A percentile compares a stretch with the other conserved stretches of the same genome.
Evolutionary conservation across 2,113 vertebrate species (phyloP).

Genomic region (Oenanthe oenanthe): DNA sequence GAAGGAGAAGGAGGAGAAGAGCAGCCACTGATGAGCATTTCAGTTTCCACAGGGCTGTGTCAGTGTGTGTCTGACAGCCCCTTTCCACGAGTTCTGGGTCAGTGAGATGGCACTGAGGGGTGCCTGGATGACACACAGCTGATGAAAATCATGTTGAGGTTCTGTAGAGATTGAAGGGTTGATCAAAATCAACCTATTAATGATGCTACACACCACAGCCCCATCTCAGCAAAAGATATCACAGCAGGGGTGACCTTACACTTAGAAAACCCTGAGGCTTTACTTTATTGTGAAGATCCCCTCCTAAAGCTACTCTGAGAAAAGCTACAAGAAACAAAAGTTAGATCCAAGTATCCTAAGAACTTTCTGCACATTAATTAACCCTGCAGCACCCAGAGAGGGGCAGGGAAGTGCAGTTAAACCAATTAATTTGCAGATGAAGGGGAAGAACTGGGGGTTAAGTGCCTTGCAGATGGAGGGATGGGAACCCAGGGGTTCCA

Average conservation of each 20-base stretch:
- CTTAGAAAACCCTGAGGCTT: neutral
- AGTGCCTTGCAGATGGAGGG: slow-evolving; percentile 17
- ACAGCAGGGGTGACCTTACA: neutral
- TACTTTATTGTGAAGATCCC: neutral
- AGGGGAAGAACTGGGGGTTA: neutral
- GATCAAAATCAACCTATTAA: neutral
- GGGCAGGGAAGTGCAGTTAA: neutral
- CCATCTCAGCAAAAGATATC: neutral
- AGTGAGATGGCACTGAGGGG: neutral
- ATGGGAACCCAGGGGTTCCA: slow-evolving; percentile 26
- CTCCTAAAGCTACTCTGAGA: neutral
- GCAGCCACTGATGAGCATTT: neutral
- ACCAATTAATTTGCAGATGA: neutral
- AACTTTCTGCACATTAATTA: neutral
- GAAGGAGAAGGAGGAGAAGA: neutral
- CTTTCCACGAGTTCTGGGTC: neutral
- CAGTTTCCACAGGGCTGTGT: neutral
- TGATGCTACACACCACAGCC: neutral
- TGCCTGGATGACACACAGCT: neutral
- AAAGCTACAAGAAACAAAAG: neutral
- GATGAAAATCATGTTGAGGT: neutral
- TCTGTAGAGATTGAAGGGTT: neutral
- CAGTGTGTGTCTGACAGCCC: neutral
- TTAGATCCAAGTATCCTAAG: neutral
- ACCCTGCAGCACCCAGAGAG: neutral